A percentile compares a stretch with the other conserved stretches of the same genome.
phyloP scores from a whole-genome alignment of 2,797 vertebrate genomes.

The Alauda arvensis region DNA sequence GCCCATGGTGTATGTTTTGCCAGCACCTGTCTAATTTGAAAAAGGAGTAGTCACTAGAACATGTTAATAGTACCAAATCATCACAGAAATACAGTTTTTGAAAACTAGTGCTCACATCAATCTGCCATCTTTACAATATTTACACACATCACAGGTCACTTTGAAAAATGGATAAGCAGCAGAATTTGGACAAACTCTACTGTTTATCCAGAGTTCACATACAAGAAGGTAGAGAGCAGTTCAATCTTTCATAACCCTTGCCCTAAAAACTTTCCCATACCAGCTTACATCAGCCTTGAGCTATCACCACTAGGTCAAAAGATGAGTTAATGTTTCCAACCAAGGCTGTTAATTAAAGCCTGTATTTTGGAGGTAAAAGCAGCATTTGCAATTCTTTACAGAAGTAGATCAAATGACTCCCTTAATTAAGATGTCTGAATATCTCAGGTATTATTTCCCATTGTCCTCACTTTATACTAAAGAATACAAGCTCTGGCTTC shows the following conservation, averaged over 20 bases:
- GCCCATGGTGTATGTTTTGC: slow-evolving; percentile 97
- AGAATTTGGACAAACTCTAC: neutral
- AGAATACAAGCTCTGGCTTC: neutral
- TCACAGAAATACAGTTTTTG: neutral
- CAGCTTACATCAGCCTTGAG: neutral
- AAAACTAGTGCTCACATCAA: neutral
- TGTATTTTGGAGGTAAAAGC: neutral
- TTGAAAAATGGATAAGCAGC: neutral
- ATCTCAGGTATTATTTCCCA: neutral
- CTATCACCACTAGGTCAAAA: neutral
- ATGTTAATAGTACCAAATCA: neutral
- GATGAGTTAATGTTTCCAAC: neutral
- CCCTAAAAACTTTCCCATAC: neutral
- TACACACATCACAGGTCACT: neutral
- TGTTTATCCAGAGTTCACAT: neutral
- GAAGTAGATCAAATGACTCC: neutral
- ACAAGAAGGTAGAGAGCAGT: neutral
- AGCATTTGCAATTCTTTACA: slow-evolving; percentile 11
- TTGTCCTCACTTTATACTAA: neutral
- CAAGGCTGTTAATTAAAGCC: neutral
- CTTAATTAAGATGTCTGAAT: neutral
- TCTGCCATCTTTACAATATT: neutral
- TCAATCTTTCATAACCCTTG: neutral
- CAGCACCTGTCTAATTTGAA: slow-evolving; percentile 87
- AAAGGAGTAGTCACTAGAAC: neutral